phyloP scores from a whole-genome alignment of 2,797 vertebrate genomes.

The Poecilia velifera region DNA sequence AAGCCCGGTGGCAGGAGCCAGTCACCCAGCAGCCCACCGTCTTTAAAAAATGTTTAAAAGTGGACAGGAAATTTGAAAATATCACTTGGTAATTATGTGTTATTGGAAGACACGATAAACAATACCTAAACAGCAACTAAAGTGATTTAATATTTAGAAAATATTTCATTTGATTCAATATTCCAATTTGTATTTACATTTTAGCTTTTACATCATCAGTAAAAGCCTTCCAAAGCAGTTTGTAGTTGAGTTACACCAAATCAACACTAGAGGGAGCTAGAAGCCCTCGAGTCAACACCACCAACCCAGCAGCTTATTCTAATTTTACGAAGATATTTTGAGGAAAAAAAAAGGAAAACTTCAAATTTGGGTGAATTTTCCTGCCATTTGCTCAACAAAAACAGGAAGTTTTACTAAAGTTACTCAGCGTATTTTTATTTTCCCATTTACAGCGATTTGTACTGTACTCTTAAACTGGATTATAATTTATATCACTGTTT shows the following conservation, averaged over 20 bases:
- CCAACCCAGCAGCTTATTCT: neutral
- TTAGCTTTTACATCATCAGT: too few relatives aligned
- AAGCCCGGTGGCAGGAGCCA: too few relatives aligned
- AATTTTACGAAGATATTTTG: neutral
- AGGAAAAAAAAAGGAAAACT: neutral
- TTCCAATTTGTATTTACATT: too few relatives aligned
- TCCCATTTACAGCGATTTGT: neutral
- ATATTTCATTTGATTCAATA: too few relatives aligned
- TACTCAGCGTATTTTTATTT: neutral
- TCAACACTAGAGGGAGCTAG: constrained; percentile 48
- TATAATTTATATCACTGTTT: neutral
- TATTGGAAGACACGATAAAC: too few relatives aligned
- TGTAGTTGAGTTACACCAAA: neutral
- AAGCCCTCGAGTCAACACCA: neutral
- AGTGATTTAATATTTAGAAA: too few relatives aligned
- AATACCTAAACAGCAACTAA: too few relatives aligned
- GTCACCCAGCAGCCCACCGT: too few relatives aligned
- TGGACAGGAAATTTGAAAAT: too few relatives aligned
- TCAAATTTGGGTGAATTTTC: neutral
- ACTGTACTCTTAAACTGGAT: neutral
- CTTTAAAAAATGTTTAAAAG: too few relatives aligned
- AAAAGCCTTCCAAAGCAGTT: too few relatives aligned
- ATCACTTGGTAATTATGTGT: too few relatives aligned
- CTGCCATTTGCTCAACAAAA: neutral
- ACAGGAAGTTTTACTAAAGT: neutral